Evolutionary conservation across 1,140 invertebrate genomes (phyloP), one percentile per base, ranked within the genome.

Genomic region (Callitettix versicolor): DNA sequence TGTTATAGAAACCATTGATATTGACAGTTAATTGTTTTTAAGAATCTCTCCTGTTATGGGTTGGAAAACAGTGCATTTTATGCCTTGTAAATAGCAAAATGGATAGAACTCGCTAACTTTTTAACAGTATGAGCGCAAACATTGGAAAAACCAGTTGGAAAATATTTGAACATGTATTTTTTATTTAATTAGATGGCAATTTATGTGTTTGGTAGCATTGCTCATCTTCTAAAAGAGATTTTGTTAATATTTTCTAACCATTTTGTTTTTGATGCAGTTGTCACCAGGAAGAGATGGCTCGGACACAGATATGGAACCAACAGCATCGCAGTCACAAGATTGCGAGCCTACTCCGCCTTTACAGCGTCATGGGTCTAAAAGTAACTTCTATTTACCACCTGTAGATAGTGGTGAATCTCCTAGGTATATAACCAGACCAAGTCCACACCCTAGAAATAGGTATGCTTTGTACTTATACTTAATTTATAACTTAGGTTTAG

Each of bases 311-410:
- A 80, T 88, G 82, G 86, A 88, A 63, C 83, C 84, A 11, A 86
- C 85, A 4, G 87, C 86, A 26, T 90, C 89, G 30, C 90, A 94
- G 69, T 88, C 87, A 34, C 85, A 91, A 65, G 91, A 95, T 75
- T 93, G 91, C 72, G 91, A 95, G 69, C 89, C 91, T 24, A 92
- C 91, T 58, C 90, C 91, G 22, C 87, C 90, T 14, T 73, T 91
- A 54, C 88, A 91, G 69, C 78, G 89, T 61, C 86, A 92, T 60
- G 91, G 89, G 63, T 94, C 91, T 41, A 86, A 90, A 68, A 91
- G 79, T 63, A 95, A 95, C 73, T 89, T 95, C 71, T 95, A 93
- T 75, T 76, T 89, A 65, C 82, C 83, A 48, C 80, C 83, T 57
- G 73, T 77, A 49, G 63, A 64, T 44, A 72, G 63, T 62, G 54